Percentiles rank a stretch among this genome's conserved stretches.
Evolutionary conservation across 1,140 invertebrate genomes (phyloP).

Genomic region (Holcopasites calliopsidis): DNA sequence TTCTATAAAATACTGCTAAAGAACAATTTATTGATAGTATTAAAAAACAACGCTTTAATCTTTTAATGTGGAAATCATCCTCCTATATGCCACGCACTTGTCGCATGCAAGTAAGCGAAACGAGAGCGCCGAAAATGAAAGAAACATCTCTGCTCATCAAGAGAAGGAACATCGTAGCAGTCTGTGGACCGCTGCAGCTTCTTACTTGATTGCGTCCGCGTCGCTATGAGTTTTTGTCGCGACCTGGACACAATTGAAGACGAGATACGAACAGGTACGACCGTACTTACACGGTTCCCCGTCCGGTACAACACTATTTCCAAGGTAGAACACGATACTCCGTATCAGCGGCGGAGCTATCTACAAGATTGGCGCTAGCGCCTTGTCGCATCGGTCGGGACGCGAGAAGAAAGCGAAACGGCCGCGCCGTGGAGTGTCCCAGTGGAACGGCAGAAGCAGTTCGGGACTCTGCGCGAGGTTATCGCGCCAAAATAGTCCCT

Average conservation of each 20-base stretch:
- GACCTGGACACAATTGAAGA: conserved; percentile 13
- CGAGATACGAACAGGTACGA: conserved; percentile 4
- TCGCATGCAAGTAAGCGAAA: not conserved
- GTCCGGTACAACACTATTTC: conserved; percentile 1
- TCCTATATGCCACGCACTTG: not conserved
- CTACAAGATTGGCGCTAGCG: conserved; percentile 49
- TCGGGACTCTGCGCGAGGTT: conserved; percentile 17
- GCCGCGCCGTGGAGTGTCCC: not conserved
- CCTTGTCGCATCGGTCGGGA: conserved; percentile 35
- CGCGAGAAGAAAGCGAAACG: conserved; percentile 22
- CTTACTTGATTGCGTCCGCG: conserved; percentile 59
- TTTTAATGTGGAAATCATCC: no score
- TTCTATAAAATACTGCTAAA: no score
- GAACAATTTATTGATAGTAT: no score
- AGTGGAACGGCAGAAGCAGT: not conserved
- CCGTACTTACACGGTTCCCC: not conserved
- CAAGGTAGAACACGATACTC: conserved; percentile 13
- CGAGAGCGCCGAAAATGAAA: not conserved
- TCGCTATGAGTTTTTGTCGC: conserved; percentile 36
- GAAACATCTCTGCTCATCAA: conserved; percentile 1
- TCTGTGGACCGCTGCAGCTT: conserved; percentile 20
- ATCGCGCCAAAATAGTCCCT: conserved; percentile 43
- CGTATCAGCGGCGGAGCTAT: conserved; percentile 45
- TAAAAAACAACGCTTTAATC: no score
- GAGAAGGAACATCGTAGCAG: conserved; percentile 14